Base-by-base conservation (phyloP, 2,113 vertebrate genomes). In the Malurus cyaneus region DNA sequence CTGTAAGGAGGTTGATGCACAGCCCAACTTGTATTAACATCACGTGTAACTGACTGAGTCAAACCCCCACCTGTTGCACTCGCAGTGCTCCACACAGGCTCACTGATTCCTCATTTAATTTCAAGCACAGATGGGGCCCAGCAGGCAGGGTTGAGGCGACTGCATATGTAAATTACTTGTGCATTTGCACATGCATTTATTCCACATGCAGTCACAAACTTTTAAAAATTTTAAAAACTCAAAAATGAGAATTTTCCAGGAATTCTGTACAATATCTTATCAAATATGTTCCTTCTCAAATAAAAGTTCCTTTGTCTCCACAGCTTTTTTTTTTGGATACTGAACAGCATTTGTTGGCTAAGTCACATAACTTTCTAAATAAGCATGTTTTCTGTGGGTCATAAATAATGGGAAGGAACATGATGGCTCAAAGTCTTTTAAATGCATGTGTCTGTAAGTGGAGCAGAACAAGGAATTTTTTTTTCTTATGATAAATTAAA, bases 351-450 rank as follows among this genome's bases (percentile, higher is more conserved):
- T 85, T 84, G 64, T 44, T 67, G 77, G 70, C 88, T 92, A 88
- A 92, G 60, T 80, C 32, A 12, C 66, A 88, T 56, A 95, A 77
- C 17, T 88, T 90, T 74, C 66, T 80, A 89, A 88, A 95, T 93
- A 82, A 59, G 61, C 77, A 64, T 77, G 74, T 70, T 90, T 87
- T 93, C 87, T 76, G 76, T 89, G 32, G 46, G 60, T 85, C 91
- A 65, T 96, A 96, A 96, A 96, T 86, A 92, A 92, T 14, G 36
- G 69, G 85, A 94, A 85, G 53, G 61, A 80, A 49, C 78, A 89
- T 81, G 65, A 90, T 64, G 54, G 46, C 76, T 96, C 80, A 94
- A 80, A 93, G 64, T 39, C 69, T 95, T 84, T 78, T 71, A 93
- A 94, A 61, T 67, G 57, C 42, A 57, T 92, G 46, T 57, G 74